Percentiles rank a stretch among this genome's conserved stretches.
These are phyloP conservation scores for Yponomeuta plumbellus DNA, from an alignment of 2,888 invertebrate species.

Conservation along the genomic window DNA sequence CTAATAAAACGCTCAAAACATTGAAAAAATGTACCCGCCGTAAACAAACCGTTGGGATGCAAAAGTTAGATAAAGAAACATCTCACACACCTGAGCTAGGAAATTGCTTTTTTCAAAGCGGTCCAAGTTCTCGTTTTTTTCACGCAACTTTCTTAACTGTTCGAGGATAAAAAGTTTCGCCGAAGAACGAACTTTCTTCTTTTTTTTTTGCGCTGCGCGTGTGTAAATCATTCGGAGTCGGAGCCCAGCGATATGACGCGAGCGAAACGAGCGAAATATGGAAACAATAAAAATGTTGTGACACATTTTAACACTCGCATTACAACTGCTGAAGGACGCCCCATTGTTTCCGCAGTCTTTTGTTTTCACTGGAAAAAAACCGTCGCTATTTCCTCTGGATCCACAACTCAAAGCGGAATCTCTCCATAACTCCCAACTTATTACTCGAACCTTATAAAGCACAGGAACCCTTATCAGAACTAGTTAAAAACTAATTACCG, in stretches of 20 bases:
- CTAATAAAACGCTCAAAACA: constrained; percentile 74
- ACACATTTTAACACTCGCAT: constrained; percentile 33
- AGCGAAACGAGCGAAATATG: constrained; percentile 55
- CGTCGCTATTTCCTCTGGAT: not conserved
- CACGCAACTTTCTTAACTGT: constrained; percentile 66
- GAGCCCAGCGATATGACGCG: constrained; percentile 47
- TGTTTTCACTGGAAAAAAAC: constrained; percentile 6
- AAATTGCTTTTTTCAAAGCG: constrained; percentile 77
- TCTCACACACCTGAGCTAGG: constrained; percentile 77
- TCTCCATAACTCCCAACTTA: constrained; percentile 54
- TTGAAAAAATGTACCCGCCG: constrained; percentile 70
- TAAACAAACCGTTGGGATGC: constrained; percentile 75
- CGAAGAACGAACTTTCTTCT: constrained; percentile 59
- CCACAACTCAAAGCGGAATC: constrained; percentile 35
- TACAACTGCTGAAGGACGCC: constrained; percentile 18
- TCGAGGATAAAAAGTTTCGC: constrained; percentile 69
- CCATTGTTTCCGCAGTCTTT: constrained; percentile 20
- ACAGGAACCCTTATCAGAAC: constrained; percentile 73
- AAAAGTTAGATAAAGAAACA: constrained; percentile 76
- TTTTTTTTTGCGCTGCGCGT: constrained; percentile 50
- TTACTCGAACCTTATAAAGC: constrained; percentile 61
- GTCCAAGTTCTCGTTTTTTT: constrained; percentile 72
- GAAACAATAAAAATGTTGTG: constrained; percentile 68
- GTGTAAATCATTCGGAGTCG: constrained; percentile 59
- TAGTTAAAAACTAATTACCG: constrained; percentile 77